Evolutionary conservation across 2,113 vertebrate genomes (phyloP).

Genomic region (Corapipo altera): DNA sequence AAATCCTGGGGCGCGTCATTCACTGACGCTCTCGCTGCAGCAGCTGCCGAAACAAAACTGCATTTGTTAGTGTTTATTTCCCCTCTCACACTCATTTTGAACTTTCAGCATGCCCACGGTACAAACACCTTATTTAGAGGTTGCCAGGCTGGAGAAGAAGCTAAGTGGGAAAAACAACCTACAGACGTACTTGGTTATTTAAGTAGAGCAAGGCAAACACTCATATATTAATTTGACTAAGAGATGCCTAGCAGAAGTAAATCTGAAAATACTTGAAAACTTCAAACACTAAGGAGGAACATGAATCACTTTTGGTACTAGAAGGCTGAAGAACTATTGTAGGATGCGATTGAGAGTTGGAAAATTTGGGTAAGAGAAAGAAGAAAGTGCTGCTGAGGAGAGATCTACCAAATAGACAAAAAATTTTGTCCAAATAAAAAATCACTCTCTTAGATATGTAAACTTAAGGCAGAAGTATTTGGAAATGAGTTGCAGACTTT

Average conservation of each 20-base stretch:
- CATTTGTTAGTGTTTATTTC: not conserved
- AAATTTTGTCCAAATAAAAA: not conserved
- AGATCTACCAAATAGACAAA: not conserved
- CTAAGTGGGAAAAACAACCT: not conserved
- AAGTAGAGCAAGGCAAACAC: accelerated
- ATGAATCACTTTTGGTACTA: not conserved
- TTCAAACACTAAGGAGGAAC: not conserved
- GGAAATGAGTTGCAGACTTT: not conserved
- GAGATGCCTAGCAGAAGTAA: not conserved
- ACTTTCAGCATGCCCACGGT: not conserved
- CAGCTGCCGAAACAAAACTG: not conserved
- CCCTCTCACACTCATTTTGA: not conserved
- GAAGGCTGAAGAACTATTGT: not conserved
- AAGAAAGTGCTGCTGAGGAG: not conserved
- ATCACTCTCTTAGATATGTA: not conserved
- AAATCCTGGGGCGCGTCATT: accelerated
- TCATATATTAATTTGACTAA: not conserved
- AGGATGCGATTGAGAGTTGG: not conserved
- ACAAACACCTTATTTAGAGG: not conserved
- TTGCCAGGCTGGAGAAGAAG: not conserved
- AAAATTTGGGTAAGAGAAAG: not conserved
- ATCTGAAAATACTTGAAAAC: not conserved
- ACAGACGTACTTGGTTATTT: not conserved
- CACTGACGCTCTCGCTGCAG: not conserved
- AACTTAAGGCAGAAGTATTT: not conserved